Conservation (phyloP, 1,140 invertebrate species). For the Steinernema feltiae region DNA sequence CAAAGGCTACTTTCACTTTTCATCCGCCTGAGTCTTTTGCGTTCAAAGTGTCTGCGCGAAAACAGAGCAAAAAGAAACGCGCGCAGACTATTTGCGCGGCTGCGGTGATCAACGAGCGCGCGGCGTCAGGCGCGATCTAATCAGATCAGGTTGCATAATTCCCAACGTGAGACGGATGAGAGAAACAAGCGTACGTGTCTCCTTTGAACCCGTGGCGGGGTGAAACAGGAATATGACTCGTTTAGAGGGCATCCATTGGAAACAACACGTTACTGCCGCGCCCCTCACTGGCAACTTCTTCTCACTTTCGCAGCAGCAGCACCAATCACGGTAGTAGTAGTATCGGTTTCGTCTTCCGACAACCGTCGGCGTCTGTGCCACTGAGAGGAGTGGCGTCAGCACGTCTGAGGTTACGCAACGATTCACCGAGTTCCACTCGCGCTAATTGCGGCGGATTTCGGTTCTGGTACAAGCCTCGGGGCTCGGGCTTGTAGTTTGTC, state of each 20-base stretch:
- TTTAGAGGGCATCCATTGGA: slow-evolving; percentile 4
- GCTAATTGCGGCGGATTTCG: slow-evolving; percentile 9
- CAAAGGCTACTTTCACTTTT: neutral
- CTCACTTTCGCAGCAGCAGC: neutral
- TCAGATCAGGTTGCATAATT: slow-evolving; percentile 8
- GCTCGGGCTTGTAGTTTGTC: neutral
- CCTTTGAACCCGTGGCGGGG: slow-evolving; percentile 2
- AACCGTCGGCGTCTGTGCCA: neutral
- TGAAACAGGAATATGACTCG: slow-evolving; percentile 2
- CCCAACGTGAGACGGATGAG: too few relatives aligned
- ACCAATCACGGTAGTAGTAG: neutral
- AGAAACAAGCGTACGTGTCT: neutral
- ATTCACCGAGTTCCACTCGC: slow-evolving; percentile 4
- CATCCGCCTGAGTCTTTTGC: neutral
- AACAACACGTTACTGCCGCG: neutral
- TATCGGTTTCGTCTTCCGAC: neutral
- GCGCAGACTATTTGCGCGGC: neutral
- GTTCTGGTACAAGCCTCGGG: slow-evolving; percentile 11
- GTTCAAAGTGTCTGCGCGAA: neutral
- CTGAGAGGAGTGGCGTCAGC: neutral
- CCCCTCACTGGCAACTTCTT: neutral
- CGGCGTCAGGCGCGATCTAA: neutral
- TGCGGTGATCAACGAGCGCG: neutral
- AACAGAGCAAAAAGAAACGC: neutral
- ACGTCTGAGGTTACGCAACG: neutral